These are phyloP conservation scores for Myripristis jacobus DNA, from an alignment of 2,797 vertebrate species.

Conservation along the genomic window DNA sequence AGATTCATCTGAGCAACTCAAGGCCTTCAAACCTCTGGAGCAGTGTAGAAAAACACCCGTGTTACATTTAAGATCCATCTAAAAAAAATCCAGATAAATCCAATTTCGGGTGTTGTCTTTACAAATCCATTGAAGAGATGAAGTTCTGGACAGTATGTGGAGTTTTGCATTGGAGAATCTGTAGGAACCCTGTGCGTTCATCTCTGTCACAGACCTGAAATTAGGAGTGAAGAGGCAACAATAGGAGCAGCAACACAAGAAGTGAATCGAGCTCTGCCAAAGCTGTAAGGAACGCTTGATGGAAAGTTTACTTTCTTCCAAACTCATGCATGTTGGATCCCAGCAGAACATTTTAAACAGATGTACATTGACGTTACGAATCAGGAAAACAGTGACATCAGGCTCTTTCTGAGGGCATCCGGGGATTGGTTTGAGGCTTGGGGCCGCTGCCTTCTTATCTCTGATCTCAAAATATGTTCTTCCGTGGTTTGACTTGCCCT, in stretches of 20 bases:
- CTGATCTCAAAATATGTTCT: background rate
- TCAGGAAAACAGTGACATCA: background rate
- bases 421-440: background rate
- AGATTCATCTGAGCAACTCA: too few species aligned
- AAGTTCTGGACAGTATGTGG: too few species aligned
- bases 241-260: background rate
- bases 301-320: background rate
- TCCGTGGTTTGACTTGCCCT: background rate
- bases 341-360: background rate
- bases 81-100: too few species aligned
- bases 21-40: too few species aligned
- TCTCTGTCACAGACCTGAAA: background rate
- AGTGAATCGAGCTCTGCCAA: background rate
- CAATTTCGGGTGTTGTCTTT: too few species aligned
- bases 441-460: background rate
- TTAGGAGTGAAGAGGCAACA: too few species aligned
- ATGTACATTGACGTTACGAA: background rate
- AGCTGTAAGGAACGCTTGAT: background rate
- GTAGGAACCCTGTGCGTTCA: background rate
- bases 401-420: background rate
- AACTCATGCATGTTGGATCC: background rate
- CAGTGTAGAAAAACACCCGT: too few species aligned
- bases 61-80: too few species aligned
- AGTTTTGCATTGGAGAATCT: background rate
- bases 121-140: too few species aligned